phyloP scores from a whole-genome alignment of 2,797 vertebrate genomes.

The Xenops minutus region DNA sequence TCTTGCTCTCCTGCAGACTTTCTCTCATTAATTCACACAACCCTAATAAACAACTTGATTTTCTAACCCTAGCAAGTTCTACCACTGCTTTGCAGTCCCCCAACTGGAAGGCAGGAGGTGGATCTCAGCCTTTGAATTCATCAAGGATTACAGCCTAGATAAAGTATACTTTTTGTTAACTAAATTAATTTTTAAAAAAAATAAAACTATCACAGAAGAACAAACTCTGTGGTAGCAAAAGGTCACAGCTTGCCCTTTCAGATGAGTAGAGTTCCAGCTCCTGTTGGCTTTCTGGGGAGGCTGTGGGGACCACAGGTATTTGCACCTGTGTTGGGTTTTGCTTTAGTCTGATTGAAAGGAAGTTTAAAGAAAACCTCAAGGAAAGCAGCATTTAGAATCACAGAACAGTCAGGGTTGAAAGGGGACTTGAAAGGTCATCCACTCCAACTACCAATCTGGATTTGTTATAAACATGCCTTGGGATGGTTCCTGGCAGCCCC shows the following conservation, averaged over 20 bases:
- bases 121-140: not conserved
- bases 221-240: not conserved
- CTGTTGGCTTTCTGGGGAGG: not conserved
- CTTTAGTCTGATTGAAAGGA: not conserved
- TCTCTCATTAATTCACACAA: not conserved
- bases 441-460: not conserved
- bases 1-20: not conserved
- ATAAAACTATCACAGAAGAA: not conserved
- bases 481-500: not conserved
- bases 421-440: not conserved
- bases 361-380: not conserved
- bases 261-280: not conserved
- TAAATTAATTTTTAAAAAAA: not conserved
- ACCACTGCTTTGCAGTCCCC: rapidly evolving
- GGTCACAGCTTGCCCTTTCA: not conserved
- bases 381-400: not conserved
- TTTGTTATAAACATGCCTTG: not conserved
- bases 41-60: not conserved
- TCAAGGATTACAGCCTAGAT: rapidly evolving
- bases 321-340: not conserved
- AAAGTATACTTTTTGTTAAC: not conserved
- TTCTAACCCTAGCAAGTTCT: not conserved
- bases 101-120: not conserved
- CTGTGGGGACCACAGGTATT: not conserved
- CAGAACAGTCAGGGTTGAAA: not conserved